Percentiles rank a stretch among this genome's conserved stretches.
These are phyloP conservation scores for Percina caprodes DNA, from an alignment of 2,113 vertebrate species.

Conservation along the genomic window DNA sequence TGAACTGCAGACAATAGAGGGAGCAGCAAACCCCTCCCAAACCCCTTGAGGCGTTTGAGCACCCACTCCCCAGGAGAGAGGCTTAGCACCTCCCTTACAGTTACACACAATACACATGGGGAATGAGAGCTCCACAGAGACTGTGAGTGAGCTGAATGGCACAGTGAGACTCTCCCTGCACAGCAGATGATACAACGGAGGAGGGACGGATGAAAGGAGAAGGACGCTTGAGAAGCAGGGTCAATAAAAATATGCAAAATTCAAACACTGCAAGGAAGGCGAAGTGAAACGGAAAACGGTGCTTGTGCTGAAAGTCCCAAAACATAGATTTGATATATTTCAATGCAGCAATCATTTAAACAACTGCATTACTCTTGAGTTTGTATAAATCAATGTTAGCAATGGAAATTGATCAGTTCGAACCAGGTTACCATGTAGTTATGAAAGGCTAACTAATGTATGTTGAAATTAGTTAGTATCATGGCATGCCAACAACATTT, in stretches of 20 bases:
- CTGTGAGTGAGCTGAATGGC: constrained; percentile 22
- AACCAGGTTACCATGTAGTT: neutral
- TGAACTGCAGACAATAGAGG: neutral
- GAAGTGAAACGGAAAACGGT: neutral
- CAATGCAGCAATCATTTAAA: neutral
- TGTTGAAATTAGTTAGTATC: neutral
- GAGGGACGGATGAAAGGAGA: neutral
- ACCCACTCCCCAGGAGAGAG: constrained; percentile 44
- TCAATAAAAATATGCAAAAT: constrained; percentile 15
- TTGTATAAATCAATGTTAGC: neutral
- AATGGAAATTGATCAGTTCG: neutral
- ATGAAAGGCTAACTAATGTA: neutral
- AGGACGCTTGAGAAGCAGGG: neutral
- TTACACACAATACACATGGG: constrained; percentile 34
- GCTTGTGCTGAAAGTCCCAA: neutral
- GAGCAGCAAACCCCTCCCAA: constrained; percentile 2
- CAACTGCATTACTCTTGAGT: neutral
- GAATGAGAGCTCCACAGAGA: constrained; percentile 35
- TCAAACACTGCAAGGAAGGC: neutral
- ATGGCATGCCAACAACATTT: neutral
- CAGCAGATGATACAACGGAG: neutral
- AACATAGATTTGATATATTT: neutral
- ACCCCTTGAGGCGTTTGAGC: constrained; percentile 41
- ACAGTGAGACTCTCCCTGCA: constrained; percentile 20
- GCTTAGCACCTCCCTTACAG: constrained; percentile 35